These are phyloP conservation scores for Terebella lapidaria DNA, from an alignment of 2,888 invertebrate species.

Conservation along the genomic window DNA sequence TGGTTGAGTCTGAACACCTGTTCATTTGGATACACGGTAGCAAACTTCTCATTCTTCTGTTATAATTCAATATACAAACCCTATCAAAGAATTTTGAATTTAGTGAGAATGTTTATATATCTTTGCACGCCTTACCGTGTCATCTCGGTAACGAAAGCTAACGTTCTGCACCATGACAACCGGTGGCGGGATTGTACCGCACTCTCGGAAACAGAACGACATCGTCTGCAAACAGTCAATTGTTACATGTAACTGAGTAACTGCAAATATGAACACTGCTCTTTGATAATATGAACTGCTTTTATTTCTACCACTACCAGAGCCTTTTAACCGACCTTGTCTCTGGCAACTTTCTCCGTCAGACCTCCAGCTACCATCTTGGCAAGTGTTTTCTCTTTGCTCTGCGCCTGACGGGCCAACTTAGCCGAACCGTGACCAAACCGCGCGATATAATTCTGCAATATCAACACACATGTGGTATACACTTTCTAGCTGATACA, in stretches of 20 bases:
- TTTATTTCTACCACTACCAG: too few species aligned
- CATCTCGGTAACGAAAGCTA: conserved; percentile 85
- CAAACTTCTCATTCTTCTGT: too few species aligned
- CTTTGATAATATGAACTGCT: too few species aligned
- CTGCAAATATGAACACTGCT: too few species aligned
- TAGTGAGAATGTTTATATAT: too few species aligned
- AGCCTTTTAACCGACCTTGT: conserved; percentile 70
- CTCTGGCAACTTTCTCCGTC: conserved; percentile 84
- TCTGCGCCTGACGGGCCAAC: conserved; percentile 96
- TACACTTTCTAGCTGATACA: too few species aligned
- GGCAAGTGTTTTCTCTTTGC: conserved; percentile 97
- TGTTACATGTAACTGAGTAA: not conserved
- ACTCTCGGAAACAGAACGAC: conserved; percentile 86
- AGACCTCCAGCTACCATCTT: conserved; percentile 99
- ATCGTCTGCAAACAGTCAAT: conserved; percentile 43
- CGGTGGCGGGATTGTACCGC: conserved; percentile 95
- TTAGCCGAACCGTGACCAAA: conserved; percentile 99
- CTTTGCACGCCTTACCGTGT: conserved; percentile 53
- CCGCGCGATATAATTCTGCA: conserved; percentile 90
- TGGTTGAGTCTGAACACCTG: too few species aligned
- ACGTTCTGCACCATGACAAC: conserved; percentile 99
- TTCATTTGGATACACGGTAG: too few species aligned
- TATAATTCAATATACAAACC: too few species aligned
- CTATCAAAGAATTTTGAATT: too few species aligned
- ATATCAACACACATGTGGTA: too few species aligned